Evolutionary conservation across 2,113 vertebrate species (phyloP).

Genomic region (Ibidorhyncha struthersii): DNA sequence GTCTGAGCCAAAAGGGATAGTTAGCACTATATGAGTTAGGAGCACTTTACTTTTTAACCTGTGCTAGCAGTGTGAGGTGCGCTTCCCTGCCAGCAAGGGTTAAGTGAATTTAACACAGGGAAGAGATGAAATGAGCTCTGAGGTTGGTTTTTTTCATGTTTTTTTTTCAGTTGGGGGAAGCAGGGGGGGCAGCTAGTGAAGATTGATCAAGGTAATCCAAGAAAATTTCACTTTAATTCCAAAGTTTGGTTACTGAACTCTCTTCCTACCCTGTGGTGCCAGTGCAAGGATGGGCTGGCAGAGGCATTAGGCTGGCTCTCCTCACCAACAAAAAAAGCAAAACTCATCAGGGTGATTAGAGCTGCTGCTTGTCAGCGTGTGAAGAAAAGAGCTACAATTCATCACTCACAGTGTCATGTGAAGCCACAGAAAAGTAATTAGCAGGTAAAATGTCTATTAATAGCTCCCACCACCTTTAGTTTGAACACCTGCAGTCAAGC

Average conservation of each 20-base stretch:
- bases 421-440: constrained; percentile 62
- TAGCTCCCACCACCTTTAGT: constrained; percentile 9
- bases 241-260: neutral
- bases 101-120: neutral
- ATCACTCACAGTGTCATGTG: constrained; percentile 21
- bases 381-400: constrained; percentile 39
- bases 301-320: neutral
- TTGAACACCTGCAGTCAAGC: constrained; percentile 32
- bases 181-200: neutral
- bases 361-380: constrained; percentile 14
- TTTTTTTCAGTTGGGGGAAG: neutral
- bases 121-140: neutral
- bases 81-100: neutral
- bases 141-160: too few species aligned
- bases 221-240: neutral
- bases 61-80: neutral
- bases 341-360: constrained; percentile 2
- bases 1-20: neutral
- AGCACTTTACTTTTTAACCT: neutral
- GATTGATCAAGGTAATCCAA: neutral
- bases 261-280: neutral
- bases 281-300: neutral
- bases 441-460: constrained; percentile 55
- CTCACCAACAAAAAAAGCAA: neutral
- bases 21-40: neutral